These are phyloP conservation scores for Pachypeltis micranthus DNA, from an alignment of 1,140 invertebrate species.

Conservation along the genomic window DNA sequence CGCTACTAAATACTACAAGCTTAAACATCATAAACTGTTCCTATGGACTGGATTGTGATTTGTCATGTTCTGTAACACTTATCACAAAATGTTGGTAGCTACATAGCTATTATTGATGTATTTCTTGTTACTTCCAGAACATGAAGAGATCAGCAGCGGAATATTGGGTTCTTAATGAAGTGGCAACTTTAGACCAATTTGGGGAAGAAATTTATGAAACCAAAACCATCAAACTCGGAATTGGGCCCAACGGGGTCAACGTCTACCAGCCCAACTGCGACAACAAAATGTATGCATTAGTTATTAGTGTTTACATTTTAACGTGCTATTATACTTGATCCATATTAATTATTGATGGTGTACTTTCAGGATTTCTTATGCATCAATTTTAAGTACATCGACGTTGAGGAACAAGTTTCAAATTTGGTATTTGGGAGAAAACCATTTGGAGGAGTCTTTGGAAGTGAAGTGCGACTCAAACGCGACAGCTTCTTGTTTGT, in stretches of 20 bases:
- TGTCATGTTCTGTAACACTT: too few species aligned
- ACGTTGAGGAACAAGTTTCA: slow-evolving; percentile 61
- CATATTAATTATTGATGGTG: slow-evolving; percentile 26
- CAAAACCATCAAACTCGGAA: slow-evolving; percentile 45
- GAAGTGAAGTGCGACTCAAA: slow-evolving; percentile 70
- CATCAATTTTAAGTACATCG: slow-evolving; percentile 66
- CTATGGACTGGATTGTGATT: too few species aligned
- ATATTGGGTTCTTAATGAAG: slow-evolving; percentile 68
- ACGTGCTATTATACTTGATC: too few species aligned
- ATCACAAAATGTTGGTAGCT: too few species aligned
- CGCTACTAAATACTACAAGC: too few species aligned
- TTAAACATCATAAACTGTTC: too few species aligned
- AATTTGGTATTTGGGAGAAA: slow-evolving; percentile 55
- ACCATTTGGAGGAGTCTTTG: slow-evolving; percentile 53
- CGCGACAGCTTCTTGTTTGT: slow-evolving; percentile 62
- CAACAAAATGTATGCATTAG: neutral
- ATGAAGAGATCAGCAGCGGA: slow-evolving; percentile 51
- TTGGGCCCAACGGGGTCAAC: slow-evolving; percentile 69
- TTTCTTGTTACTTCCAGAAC: slow-evolving; percentile 30
- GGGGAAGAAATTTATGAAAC: slow-evolving; percentile 64
- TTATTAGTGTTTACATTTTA: too few species aligned
- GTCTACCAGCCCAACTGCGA: slow-evolving; percentile 40
- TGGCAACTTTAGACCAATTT: slow-evolving; percentile 62
- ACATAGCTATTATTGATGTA: neutral
- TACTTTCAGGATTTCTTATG: slow-evolving; percentile 62